These are phyloP conservation scores for Catajapyx aquilonaris DNA, from an alignment of 1,140 invertebrate genomes.

Conservation along the genomic window DNA sequence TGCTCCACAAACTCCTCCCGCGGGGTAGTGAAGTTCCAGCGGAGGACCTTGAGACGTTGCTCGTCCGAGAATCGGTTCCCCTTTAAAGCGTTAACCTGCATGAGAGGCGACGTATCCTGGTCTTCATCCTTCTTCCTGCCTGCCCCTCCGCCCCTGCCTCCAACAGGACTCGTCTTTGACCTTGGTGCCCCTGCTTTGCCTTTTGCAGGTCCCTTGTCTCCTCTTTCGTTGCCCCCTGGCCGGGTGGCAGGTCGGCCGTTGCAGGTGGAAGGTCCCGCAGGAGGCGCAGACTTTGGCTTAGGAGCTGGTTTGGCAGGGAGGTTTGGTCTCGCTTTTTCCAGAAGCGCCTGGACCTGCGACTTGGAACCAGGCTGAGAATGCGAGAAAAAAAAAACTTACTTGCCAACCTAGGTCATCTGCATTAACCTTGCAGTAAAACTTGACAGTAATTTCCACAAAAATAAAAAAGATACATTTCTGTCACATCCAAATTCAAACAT, in stretches of 20 bases:
- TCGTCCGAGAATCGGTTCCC: constrained; percentile 81
- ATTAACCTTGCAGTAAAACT: no score
- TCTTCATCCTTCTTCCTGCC: constrained; percentile 70
- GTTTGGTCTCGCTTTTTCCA: constrained; percentile 70
- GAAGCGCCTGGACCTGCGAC: constrained; percentile 44
- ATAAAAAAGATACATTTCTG: no score
- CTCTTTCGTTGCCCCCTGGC: no score
- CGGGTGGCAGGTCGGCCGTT: constrained; percentile 3
- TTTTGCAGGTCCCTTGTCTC: constrained; percentile 6
- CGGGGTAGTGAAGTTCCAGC: constrained; percentile 91
- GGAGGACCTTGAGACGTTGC: constrained; percentile 68
- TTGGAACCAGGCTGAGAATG: constrained; percentile 51
- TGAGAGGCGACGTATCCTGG: constrained; percentile 51
- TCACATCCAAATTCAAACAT: no score
- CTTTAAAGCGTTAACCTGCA: constrained; percentile 69
- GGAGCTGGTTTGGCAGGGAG: constrained; percentile 58
- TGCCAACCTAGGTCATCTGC: neutral
- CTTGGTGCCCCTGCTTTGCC: constrained; percentile 1
- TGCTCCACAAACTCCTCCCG: constrained; percentile 84
- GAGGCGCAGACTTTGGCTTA: constrained; percentile 11
- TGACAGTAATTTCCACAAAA: no score
- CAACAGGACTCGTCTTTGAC: no score
- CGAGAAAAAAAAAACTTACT: neutral
- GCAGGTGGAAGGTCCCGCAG: constrained; percentile 7
- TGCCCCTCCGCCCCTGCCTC: no score